These are phyloP conservation scores for Drosophila navojoa DNA, from an alignment of 1,140 invertebrate species.

Conservation along the genomic window DNA sequence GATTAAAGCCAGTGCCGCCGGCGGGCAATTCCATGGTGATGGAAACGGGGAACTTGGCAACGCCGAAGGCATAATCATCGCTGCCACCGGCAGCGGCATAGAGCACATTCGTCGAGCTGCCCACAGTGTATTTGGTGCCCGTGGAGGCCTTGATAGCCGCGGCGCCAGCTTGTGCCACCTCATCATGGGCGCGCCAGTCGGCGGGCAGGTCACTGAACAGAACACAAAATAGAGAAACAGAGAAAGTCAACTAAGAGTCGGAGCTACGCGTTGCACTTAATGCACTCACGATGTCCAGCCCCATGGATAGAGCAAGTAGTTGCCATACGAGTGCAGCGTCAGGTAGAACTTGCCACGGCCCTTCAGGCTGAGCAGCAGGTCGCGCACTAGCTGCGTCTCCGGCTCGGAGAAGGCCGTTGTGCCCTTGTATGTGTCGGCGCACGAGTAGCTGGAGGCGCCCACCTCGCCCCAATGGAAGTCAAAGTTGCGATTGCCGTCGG, in stretches of 20 bases:
- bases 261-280: neutral
- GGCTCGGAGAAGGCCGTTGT: conserved; percentile 88
- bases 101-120: conserved; percentile 87
- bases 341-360: conserved; percentile 87
- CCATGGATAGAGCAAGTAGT: conserved; percentile 90
- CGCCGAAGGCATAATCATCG: conserved; percentile 88
- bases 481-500: conserved; percentile 89
- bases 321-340: conserved; percentile 89
- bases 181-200: conserved; percentile 76
- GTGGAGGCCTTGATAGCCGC: conserved; percentile 83
- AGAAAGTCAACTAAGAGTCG: conserved; percentile 26
- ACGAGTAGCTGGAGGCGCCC: conserved; percentile 88
- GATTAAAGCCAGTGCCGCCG: conserved; percentile 87
- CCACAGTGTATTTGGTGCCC: conserved; percentile 86
- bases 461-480: conserved; percentile 88
- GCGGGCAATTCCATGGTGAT: conserved; percentile 90
- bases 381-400: conserved; percentile 85
- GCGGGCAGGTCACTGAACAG: conserved; percentile 62
- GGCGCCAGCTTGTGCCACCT: conserved; percentile 84
- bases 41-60: conserved; percentile 86
- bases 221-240: conserved; percentile 33
- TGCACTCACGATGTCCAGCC: conserved; percentile 86
- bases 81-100: conserved; percentile 86
- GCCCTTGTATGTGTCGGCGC: conserved; percentile 88
- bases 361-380: conserved; percentile 84